Percentiles rank a stretch among this genome's conserved stretches.
Evolutionary conservation across 2,888 invertebrate genomes (phyloP).

Genomic region (Halocaridina rubra): DNA sequence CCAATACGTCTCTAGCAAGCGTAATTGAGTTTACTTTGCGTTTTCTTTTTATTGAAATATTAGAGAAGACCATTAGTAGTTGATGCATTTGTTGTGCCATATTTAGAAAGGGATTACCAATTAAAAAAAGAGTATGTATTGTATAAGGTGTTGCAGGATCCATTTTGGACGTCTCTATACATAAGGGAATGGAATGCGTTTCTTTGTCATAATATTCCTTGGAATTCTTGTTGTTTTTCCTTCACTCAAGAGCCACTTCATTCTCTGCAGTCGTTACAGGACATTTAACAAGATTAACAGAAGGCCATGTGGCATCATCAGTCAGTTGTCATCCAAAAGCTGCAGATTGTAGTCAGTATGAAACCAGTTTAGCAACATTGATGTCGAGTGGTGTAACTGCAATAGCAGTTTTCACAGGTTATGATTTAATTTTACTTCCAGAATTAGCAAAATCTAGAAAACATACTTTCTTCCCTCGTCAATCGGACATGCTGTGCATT

Average conservation of each 20-base stretch:
- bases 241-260: too few species aligned
- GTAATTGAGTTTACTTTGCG: too few species aligned
- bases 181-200: too few species aligned
- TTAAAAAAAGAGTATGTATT: too few species aligned
- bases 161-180: too few species aligned
- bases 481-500: too few species aligned
- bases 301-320: slow-evolving; percentile 3
- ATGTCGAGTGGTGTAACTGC: slow-evolving; percentile 34
- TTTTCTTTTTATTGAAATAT: too few species aligned
- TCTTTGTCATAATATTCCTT: too few species aligned
- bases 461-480: too few species aligned
- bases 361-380: slow-evolving; percentile 36
- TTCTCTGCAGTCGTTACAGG: slow-evolving; percentile 25
- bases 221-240: too few species aligned
- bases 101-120: slow-evolving; percentile 49
- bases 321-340: slow-evolving; percentile 9
- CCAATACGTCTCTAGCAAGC: too few species aligned
- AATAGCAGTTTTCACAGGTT: slow-evolving; percentile 27
- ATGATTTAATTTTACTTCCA: not conserved
- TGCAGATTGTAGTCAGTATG: not conserved
- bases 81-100: slow-evolving; percentile 49
- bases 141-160: too few species aligned
- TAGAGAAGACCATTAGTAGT: slow-evolving; percentile 38
- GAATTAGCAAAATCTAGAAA: not conserved
- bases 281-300: slow-evolving; percentile 20